These are phyloP conservation scores for Perca fluviatilis DNA, from an alignment of 2,113 vertebrate genomes.

Conservation along the genomic window DNA sequence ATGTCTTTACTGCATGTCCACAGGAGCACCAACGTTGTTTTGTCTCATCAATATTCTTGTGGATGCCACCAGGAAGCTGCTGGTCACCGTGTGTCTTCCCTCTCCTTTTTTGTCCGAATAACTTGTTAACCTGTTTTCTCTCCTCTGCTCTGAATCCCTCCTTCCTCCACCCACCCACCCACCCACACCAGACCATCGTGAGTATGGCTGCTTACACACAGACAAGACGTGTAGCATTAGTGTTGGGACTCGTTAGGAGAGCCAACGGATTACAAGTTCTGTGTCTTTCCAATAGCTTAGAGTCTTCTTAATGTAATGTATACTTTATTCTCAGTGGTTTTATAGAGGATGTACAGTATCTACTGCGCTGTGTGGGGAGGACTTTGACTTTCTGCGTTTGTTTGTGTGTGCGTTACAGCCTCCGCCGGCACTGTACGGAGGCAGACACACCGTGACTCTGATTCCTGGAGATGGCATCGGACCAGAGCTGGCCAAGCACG, in stretches of 20 bases:
- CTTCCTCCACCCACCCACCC: conserved; percentile 16
- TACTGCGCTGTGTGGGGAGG: neutral
- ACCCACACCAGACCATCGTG: conserved; percentile 64
- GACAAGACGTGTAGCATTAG: neutral
- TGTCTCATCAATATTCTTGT: conserved; percentile 13
- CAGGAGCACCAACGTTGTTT: conserved; percentile 1
- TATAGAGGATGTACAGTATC: neutral
- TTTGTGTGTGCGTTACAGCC: conserved; percentile 66
- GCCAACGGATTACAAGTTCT: too few species aligned
- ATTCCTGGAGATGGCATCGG: conserved; percentile 91
- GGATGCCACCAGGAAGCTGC: conserved; percentile 5
- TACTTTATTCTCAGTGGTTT: neutral
- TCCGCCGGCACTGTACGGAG: conserved; percentile 89
- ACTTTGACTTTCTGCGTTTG: neutral
- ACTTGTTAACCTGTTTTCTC: conserved; percentile 56
- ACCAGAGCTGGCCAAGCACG: conserved; percentile 87
- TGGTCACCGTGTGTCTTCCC: neutral
- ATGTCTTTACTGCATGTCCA: neutral
- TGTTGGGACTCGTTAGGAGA: neutral
- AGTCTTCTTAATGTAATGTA: too few species aligned
- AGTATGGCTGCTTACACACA: conserved; percentile 56
- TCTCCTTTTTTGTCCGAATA: conserved; percentile 32
- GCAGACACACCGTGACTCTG: conserved; percentile 89
- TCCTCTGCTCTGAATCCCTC: conserved; percentile 29
- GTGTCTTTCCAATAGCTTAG: neutral